Evolutionary conservation across 2,797 vertebrate genomes (phyloP).

Genomic region (Cuculus canorus): DNA sequence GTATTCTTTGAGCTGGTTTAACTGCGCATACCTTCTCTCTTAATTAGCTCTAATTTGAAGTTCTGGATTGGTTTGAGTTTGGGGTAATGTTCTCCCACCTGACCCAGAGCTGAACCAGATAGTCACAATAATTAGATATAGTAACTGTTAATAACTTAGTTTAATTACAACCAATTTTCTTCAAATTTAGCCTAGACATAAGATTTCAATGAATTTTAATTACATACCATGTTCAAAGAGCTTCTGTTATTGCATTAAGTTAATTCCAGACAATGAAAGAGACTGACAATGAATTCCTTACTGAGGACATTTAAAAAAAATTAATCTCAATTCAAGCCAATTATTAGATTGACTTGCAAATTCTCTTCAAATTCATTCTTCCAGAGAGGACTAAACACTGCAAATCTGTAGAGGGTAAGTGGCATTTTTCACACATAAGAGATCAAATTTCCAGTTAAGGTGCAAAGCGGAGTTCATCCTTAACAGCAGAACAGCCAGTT

Average conservation of each 20-base stretch:
- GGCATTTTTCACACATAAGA: not conserved
- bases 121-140: slow-evolving; percentile 53
- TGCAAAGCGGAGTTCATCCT: not conserved
- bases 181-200: slow-evolving; percentile 39
- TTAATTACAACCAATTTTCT: slow-evolving; percentile 60
- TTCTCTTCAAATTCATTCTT: slow-evolving; percentile 26
- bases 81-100: slow-evolving; percentile 4
- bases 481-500: not conserved
- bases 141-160: slow-evolving; percentile 52
- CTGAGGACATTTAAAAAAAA: not conserved
- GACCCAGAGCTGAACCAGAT: not conserved
- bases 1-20: not conserved
- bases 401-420: not conserved
- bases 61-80: not conserved
- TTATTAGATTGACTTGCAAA: slow-evolving; percentile 51
- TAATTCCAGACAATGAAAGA: slow-evolving; percentile 51
- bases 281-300: slow-evolving; percentile 29
- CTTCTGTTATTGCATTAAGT: not conserved
- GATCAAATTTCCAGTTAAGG: not conserved
- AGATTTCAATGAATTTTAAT: slow-evolving; percentile 56
- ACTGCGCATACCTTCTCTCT: not conserved
- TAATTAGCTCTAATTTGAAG: not conserved
- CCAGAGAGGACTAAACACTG: not conserved
- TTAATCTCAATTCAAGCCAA: slow-evolving; percentile 35
- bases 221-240: slow-evolving; percentile 19